These are phyloP conservation scores for Papilio machaon DNA, from an alignment of 1,140 invertebrate genomes.

Conservation along the genomic window DNA sequence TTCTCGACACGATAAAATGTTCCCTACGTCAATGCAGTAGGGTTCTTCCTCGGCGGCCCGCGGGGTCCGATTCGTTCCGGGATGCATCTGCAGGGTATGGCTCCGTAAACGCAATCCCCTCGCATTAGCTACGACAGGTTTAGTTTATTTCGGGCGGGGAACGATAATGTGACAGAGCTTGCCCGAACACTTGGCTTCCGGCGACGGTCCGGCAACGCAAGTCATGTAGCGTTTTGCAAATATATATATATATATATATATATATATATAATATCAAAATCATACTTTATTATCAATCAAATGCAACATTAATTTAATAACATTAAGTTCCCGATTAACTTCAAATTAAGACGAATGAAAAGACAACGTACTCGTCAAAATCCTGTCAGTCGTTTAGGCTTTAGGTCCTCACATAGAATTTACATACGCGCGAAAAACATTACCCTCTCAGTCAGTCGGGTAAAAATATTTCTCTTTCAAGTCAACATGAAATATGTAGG, in stretches of 20 bases:
- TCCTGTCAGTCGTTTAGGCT: no score
- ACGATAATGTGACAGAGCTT: not conserved
- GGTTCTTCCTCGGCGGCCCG: not conserved
- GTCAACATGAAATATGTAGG: no score
- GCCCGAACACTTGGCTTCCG: not conserved
- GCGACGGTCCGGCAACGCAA: not conserved
- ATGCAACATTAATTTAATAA: no score
- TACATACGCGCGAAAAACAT: no score
- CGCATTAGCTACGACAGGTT: not conserved
- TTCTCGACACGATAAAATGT: not conserved
- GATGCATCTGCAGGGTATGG: constrained; percentile 34
- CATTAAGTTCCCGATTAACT: no score
- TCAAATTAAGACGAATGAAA: no score
- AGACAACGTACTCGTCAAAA: no score
- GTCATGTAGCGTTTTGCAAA: not conserved
- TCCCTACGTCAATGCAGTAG: not conserved
- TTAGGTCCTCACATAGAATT: no score
- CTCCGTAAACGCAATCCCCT: constrained; percentile 25
- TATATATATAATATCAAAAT: no score
- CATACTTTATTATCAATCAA: no score
- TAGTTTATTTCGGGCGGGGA: constrained; percentile 8
- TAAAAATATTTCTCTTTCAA: no score
- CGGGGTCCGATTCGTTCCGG: constrained; percentile 19
- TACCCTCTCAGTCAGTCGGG: no score
- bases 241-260: not conserved